Evolutionary conservation across 2,888 invertebrate species (phyloP).

Genomic region (Amitus sp.): DNA sequence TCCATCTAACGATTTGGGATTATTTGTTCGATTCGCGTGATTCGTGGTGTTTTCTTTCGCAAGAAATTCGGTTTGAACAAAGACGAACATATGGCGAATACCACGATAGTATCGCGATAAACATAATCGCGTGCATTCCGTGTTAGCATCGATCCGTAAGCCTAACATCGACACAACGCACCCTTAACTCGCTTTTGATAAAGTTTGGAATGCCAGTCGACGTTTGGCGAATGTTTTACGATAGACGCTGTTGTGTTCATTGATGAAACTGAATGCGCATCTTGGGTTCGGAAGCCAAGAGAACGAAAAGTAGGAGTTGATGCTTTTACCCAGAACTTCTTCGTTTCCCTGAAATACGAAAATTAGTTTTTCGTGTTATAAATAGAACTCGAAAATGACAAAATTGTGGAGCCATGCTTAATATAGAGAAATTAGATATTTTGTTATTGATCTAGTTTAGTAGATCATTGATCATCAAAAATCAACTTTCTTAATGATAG

Average conservation of each 20-base stretch:
- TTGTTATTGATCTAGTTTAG: too few relatives aligned
- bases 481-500: too few relatives aligned
- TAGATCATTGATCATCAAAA: too few relatives aligned
- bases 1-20: too few relatives aligned
- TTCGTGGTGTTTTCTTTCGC: slow-evolving; percentile 20
- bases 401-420: too few relatives aligned
- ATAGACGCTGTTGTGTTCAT: slow-evolving; percentile 36
- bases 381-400: too few relatives aligned
- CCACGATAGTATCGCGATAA: slow-evolving; percentile 41
- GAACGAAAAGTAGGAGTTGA: slow-evolving; percentile 36
- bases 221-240: slow-evolving; percentile 37
- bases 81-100: slow-evolving; percentile 38
- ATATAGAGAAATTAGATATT: too few relatives aligned
- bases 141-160: slow-evolving; percentile 36
- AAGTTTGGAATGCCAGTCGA: slow-evolving; percentile 40
- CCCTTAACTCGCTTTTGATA: slow-evolving; percentile 42
- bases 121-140: slow-evolving; percentile 38
- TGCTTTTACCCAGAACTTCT: background rate
- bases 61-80: slow-evolving; percentile 36
- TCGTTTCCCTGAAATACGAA: slow-evolving; percentile 3
- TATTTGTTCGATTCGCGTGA: too few relatives aligned
- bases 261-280: slow-evolving; percentile 38
- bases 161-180: slow-evolving; percentile 39
- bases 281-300: slow-evolving; percentile 34
- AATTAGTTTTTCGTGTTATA: too few relatives aligned